Evolutionary conservation across 2,888 invertebrate genomes (phyloP).

Genomic region (Mesochorus sp.): DNA sequence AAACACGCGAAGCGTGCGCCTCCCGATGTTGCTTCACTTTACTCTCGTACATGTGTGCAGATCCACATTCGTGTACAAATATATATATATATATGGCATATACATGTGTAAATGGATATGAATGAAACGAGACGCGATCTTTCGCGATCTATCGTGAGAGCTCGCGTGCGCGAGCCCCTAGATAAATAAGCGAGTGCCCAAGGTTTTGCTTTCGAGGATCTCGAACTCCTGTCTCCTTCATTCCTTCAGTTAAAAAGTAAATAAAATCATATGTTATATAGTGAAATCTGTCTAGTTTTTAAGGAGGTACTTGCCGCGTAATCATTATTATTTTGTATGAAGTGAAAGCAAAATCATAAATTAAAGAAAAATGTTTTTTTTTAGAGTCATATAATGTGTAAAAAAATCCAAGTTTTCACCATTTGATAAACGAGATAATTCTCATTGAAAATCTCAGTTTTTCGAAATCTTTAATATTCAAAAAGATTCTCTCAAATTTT

Average conservation of each 20-base stretch:
- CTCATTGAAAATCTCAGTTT: too few relatives aligned
- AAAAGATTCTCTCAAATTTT: too few relatives aligned
- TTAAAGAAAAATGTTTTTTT: not conserved
- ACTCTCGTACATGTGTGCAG: not conserved
- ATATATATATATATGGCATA: not conserved
- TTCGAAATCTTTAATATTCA: too few relatives aligned
- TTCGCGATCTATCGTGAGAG: constrained; percentile 16
- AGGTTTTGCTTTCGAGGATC: not conserved
- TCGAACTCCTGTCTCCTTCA: not conserved
- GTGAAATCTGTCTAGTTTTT: too few relatives aligned
- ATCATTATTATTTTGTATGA: not conserved
- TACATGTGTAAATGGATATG: constrained; percentile 1
- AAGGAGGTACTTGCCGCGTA: too few relatives aligned
- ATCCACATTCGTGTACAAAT: not conserved
- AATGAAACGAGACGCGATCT: constrained; percentile 19
- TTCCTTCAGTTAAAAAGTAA: too few relatives aligned
- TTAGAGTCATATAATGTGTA: too few relatives aligned
- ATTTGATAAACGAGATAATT: too few relatives aligned
- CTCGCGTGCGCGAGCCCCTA: not conserved
- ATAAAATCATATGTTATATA: too few relatives aligned
- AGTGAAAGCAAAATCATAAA: not conserved
- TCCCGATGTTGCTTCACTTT: constrained; percentile 2
- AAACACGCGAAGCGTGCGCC: constrained; percentile 53
- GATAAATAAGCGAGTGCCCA: constrained; percentile 1
- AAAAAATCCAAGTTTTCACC: too few relatives aligned